phyloP scores from a whole-genome alignment of 2,888 invertebrate species.

The Rhaphigaster nebulosa region DNA sequence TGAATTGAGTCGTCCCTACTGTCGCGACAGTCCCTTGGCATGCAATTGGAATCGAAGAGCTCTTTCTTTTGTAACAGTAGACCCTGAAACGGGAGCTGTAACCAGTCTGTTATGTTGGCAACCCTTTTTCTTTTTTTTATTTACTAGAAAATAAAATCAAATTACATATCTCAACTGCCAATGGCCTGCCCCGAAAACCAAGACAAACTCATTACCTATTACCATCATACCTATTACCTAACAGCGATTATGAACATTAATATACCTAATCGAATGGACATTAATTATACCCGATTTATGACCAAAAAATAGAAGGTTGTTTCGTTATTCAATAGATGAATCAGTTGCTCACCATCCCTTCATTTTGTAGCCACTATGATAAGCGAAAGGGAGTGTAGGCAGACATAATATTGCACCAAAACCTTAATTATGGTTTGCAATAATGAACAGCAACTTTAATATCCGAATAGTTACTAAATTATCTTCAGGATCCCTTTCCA shows the following conservation, averaged over 20 bases:
- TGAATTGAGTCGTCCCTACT: neutral
- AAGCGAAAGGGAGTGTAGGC: neutral
- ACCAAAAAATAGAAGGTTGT: too few species aligned
- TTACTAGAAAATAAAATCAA: neutral
- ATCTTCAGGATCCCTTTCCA: too few species aligned
- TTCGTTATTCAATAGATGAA: too few species aligned
- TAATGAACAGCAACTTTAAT: neutral
- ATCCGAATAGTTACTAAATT: neutral
- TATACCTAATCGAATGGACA: too few species aligned
- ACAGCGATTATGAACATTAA: too few species aligned
- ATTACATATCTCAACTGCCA: neutral
- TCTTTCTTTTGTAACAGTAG: neutral
- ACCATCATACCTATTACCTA: too few species aligned
- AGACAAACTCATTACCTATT: too few species aligned
- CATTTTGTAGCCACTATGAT: too few species aligned
- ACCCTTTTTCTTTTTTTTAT: neutral
- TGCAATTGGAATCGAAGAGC: neutral
- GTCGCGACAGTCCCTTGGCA: neutral
- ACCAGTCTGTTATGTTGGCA: neutral
- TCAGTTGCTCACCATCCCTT: too few species aligned
- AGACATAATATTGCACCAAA: neutral
- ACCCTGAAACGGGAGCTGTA: neutral
- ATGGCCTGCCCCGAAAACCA: too few species aligned
- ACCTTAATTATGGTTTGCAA: neutral
- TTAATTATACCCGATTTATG: too few species aligned